phyloP scores from a whole-genome alignment of 2,113 vertebrate species.

The Ptychochromis oligacanthus region DNA sequence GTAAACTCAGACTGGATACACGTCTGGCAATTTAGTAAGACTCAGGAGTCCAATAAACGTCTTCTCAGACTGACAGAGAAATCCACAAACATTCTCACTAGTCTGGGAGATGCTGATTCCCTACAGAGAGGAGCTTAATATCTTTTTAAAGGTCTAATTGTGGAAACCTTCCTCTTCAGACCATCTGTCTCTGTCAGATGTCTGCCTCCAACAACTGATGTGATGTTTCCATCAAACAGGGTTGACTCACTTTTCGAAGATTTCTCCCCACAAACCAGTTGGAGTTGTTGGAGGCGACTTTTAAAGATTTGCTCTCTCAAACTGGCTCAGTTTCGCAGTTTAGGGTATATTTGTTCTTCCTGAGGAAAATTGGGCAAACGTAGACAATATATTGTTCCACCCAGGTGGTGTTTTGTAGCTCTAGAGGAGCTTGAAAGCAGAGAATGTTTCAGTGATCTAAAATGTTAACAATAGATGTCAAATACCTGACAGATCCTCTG shows the following conservation, averaged over 20 bases:
- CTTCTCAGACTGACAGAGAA: neutral
- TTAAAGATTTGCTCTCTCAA: neutral
- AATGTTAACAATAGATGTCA: slow-evolving; percentile 3
- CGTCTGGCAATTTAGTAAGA: neutral
- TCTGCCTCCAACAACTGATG: slow-evolving; percentile 11
- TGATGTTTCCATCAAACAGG: slow-evolving; percentile 39
- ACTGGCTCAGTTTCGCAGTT: neutral
- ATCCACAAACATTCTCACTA: neutral
- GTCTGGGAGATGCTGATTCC: neutral
- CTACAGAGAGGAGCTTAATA: neutral
- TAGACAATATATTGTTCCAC: neutral
- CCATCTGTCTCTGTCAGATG: slow-evolving; percentile 45
- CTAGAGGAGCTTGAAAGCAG: neutral
- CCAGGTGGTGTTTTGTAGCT: slow-evolving; percentile 1
- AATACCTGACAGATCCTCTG: neutral
- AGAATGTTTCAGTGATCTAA: neutral
- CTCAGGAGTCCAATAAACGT: neutral
- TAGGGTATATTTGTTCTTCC: neutral
- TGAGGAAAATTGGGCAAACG: neutral
- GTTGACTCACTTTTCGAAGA: neutral
- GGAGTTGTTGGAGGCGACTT: slow-evolving; percentile 1
- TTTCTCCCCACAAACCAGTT: neutral
- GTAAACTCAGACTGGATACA: neutral
- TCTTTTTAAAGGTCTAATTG: slow-evolving; percentile 17
- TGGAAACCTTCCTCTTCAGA: neutral